Evolutionary conservation across 2,888 invertebrate genomes (phyloP), one percentile per base, ranked within the genome.

Genomic region (Mechanitis mazaeus): DNA sequence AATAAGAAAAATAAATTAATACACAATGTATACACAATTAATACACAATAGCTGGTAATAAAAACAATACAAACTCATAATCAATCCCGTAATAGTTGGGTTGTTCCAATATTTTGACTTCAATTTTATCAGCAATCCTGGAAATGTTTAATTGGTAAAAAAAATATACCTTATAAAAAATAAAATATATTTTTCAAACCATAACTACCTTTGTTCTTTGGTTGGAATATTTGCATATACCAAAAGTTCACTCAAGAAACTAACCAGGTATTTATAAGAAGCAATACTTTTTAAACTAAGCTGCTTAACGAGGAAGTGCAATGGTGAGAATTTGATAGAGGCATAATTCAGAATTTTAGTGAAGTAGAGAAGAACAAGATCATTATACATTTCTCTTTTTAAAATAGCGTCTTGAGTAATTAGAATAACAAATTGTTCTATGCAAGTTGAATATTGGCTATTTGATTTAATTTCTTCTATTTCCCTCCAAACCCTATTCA

Each of bases 201-300:
- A 47, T 47, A 46, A 58, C 67, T 75, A 92, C 92, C 91, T 91
- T 71, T 91, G 90, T 71, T 92, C 92, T 75, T 91, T 92, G 68
- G 87, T 86, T 45, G 84, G 83, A 12, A 91, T 83, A 57, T 87
- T 83, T 56, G 90, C 87, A 76, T 87, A 90, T 11, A 91, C 70
- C 60, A 92, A 70, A 54, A 91, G 82, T 58, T 91, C 87, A 64
- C 84, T 77, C 55, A 92, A 70, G 53, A 91, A 71, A 69, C 81
- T 81, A 50, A 85, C 71, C 60, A 91, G 73, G 54, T 83, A 81
- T 2, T 78, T 75, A 71, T 76, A 73, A 38, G 72, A 67, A 33
- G 67, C 69, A 2, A 80, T 64, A 58, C 72, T 62, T 46, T 70
- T 77, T 12, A 47, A 68, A 58, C 72, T 75, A 2, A 87, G 58